phyloP scores from a whole-genome alignment of 2,888 invertebrate species.

The Heteropelma amictum region DNA sequence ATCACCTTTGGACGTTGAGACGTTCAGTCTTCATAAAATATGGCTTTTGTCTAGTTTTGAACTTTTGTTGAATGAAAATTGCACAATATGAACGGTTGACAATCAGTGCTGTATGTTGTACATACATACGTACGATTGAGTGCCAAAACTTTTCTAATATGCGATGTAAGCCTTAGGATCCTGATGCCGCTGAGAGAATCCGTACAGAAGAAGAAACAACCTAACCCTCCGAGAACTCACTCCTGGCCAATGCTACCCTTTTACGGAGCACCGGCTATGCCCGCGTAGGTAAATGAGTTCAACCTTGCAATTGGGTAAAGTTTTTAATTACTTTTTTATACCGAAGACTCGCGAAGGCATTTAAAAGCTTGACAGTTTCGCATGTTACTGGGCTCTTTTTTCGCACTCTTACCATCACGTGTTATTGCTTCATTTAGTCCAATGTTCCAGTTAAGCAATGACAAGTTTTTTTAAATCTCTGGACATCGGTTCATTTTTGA shows the following conservation, averaged over 20 bases:
- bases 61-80: too few species aligned
- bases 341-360: conserved; percentile 53
- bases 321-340: conserved; percentile 62
- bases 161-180: background rate
- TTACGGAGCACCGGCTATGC: conserved; percentile 17
- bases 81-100: too few species aligned
- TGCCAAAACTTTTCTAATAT: background rate
- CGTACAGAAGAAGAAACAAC: background rate
- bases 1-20: too few species aligned
- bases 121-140: too few species aligned
- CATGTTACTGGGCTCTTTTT: conserved; percentile 51
- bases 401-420: conserved; percentile 40
- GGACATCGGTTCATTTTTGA: too few species aligned
- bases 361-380: conserved; percentile 43
- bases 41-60: too few species aligned
- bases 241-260: conserved; percentile 3
- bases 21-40: too few species aligned
- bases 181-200: background rate
- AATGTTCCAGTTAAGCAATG: too few species aligned
- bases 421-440: conserved; percentile 30
- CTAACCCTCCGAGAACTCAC: background rate
- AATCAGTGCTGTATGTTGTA: too few species aligned
- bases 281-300: conserved; percentile 38
- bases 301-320: conserved; percentile 42
- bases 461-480: too few species aligned